Evolutionary conservation across 1,140 invertebrate genomes (phyloP).

Genomic region (Drosophila watanabei): DNA sequence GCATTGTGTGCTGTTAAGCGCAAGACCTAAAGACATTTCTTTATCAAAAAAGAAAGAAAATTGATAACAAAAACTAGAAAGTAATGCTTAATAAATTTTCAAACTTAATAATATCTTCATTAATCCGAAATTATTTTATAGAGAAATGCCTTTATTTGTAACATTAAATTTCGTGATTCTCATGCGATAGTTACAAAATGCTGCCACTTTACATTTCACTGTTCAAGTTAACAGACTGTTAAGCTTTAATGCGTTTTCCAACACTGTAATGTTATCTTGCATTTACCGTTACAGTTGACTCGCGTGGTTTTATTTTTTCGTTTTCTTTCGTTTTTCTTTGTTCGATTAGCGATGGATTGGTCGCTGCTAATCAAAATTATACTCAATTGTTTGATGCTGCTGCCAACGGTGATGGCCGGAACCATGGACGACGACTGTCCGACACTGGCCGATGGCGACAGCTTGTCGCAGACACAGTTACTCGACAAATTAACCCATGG

Average conservation of each 20-base stretch:
- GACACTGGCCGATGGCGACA: slow-evolving; percentile 87
- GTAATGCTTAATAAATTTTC: not conserved
- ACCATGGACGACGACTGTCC: slow-evolving; percentile 86
- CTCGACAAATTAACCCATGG: slow-evolving; percentile 89
- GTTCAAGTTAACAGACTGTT: not conserved
- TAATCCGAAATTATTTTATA: too few relatives aligned
- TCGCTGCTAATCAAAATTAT: slow-evolving; percentile 51
- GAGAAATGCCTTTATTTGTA: too few relatives aligned
- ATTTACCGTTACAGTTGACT: not conserved
- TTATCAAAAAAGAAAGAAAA: not conserved
- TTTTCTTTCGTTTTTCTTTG: not conserved
- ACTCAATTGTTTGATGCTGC: slow-evolving; percentile 40
- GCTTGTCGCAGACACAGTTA: slow-evolving; percentile 90
- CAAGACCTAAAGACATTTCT: not conserved
- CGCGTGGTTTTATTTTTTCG: slow-evolving; percentile 11
- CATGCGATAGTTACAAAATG: not conserved
- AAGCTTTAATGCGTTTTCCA: not conserved
- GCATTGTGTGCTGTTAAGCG: not conserved
- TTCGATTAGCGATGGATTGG: slow-evolving; percentile 32
- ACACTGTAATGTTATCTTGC: not conserved
- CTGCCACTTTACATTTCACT: not conserved
- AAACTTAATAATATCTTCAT: not conserved
- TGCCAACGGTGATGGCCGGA: not conserved
- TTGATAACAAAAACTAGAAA: too few relatives aligned
- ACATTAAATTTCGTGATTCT: too few relatives aligned